These are phyloP conservation scores for Australoheros scitulus DNA, from an alignment of 2,113 vertebrate species.

Conservation along the genomic window DNA sequence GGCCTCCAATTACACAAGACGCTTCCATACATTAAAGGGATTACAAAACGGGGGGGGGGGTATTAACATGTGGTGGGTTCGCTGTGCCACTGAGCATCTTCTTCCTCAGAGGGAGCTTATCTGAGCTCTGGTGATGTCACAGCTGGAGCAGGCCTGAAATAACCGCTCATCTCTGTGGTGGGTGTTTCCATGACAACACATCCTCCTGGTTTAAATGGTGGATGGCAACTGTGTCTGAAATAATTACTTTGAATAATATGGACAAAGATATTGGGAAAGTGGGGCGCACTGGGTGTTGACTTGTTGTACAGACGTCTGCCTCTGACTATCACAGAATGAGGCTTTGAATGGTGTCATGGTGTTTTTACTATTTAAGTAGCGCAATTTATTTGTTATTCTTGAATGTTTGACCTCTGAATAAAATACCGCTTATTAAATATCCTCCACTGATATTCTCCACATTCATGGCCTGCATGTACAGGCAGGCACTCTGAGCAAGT, in stretches of 20 bases:
- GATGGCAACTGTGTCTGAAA: conserved; percentile 54
- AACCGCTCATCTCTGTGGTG: conserved; percentile 64
- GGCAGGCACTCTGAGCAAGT: neutral
- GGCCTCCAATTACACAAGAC: conserved; percentile 24
- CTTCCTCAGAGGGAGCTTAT: conserved; percentile 49
- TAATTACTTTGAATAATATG: conserved; percentile 69
- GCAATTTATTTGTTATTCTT: neutral
- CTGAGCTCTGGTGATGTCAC: conserved; percentile 67
- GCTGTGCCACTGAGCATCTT: conserved; percentile 49
- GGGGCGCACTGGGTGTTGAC: conserved; percentile 30
- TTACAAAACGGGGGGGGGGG: conserved; percentile 25
- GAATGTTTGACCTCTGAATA: neutral
- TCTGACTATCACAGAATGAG: conserved; percentile 6
- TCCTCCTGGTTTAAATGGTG: conserved; percentile 64
- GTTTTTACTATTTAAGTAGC: neutral
- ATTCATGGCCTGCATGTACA: neutral
- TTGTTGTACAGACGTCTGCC: conserved; percentile 22
- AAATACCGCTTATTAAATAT: neutral
- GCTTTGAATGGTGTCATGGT: neutral
- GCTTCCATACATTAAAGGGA: conserved; percentile 44
- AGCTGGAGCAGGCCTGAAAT: conserved; percentile 60
- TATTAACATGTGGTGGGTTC: conserved; percentile 44
- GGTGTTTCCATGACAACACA: conserved; percentile 75
- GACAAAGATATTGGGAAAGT: conserved; percentile 18
- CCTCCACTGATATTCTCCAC: neutral